Conservation (phyloP, 2,888 invertebrate species). For the Drosophila monieri region DNA sequence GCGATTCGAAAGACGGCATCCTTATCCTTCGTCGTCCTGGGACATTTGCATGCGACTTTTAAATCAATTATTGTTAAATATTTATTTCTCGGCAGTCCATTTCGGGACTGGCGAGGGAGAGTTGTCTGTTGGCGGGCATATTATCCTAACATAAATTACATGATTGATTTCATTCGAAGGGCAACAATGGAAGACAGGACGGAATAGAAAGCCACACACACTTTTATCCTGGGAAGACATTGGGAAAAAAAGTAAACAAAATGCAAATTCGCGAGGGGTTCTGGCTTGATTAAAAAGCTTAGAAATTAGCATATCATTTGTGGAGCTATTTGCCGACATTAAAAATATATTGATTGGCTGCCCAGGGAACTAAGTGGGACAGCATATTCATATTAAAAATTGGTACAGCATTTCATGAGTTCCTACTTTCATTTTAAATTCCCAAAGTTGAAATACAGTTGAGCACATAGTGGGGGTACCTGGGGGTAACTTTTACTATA, state of each 20-base stretch:
- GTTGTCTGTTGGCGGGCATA: slow-evolving; percentile 47
- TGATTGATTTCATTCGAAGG: slow-evolving; percentile 80
- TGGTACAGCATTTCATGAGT: neutral
- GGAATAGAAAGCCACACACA: slow-evolving; percentile 17
- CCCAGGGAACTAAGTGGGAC: neutral
- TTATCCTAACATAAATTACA: slow-evolving; percentile 81
- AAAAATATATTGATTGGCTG: slow-evolving; percentile 54
- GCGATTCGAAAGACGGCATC: neutral
- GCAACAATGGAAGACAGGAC: slow-evolving; percentile 41
- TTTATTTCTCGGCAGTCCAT: slow-evolving; percentile 76
- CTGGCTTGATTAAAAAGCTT: slow-evolving; percentile 76
- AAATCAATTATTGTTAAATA: slow-evolving; percentile 80
- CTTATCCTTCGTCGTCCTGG: slow-evolving; percentile 28
- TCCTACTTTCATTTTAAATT: neutral
- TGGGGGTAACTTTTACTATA: slow-evolving; percentile 16
- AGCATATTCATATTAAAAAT: neutral
- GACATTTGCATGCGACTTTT: slow-evolving; percentile 78
- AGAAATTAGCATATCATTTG: slow-evolving; percentile 76
- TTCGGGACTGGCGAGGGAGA: slow-evolving; percentile 29
- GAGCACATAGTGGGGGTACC: neutral
- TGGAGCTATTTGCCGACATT: slow-evolving; percentile 46
- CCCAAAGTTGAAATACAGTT: neutral
- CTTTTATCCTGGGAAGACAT: slow-evolving; percentile 26
- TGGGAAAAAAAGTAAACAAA: slow-evolving; percentile 67
- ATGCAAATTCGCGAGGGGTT: slow-evolving; percentile 61